Evolutionary conservation across 2,888 invertebrate species (phyloP), one percentile per base, ranked within the genome.

Genomic region (Diaphora mendica): DNA sequence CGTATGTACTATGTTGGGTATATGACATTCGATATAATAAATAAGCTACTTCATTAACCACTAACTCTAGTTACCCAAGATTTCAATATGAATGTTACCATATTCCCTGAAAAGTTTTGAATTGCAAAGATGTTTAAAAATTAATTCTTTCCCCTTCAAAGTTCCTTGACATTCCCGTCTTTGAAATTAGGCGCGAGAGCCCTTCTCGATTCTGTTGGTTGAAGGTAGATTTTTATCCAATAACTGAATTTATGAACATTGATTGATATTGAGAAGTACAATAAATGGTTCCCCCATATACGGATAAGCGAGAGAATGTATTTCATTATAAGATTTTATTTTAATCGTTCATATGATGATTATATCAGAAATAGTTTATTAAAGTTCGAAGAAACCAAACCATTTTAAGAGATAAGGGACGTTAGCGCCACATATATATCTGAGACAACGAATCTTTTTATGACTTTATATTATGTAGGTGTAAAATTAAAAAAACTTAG

Each of bases 181-280:
- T 76, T 67, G 73, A 80, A 80, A 87, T 85, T 82, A 82, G 80
- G 75, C 79, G 70, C 82, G 72, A 77, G 79, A 76, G 80, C 77
- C 76, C 75, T 81, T 82, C 78, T 73, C 78, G 69, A 82, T 80
- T 80, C 81, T 81, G 82, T 84, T 80, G 80, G 51, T 66, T 70
- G 62, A 39, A 77, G 67, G 70, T 44, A 72, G 72, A 77, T 82
- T 78, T 78, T 77, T 82, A 73, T 79, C 75, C 79, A 81, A 82
- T 82, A 83, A 83, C 80, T 72, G 76, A 82, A 81, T 85, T 82
- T 85, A 79, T 82, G 78, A 81, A 80, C 80, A 79, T 73, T 83
- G 75, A 85, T 82, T 80, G 80, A 74, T 82, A 77, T 80, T 78
- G 74, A 75, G 80, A 82, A 68, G 67, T 67, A 44, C 44, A 44